Base-by-base conservation (phyloP, 2,797 vertebrate genomes). In the Alosa sapidissima region DNA sequence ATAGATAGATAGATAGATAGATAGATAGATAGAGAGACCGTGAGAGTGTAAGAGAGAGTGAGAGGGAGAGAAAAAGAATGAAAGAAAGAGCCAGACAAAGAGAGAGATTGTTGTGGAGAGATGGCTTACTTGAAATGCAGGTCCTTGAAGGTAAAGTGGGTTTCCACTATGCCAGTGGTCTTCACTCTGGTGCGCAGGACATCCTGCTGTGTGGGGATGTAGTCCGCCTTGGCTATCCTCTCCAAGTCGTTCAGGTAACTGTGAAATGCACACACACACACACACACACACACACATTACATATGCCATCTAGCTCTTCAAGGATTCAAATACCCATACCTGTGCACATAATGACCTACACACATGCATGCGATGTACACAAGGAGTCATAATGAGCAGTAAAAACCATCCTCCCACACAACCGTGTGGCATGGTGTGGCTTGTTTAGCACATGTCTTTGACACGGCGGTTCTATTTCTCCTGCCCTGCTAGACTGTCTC, bases 81-180 rank as follows among this genome's bases (percentile, higher is more conserved):
- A 49, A 7, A 49, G 49, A 49, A 36, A 75, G 1, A 60, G 19
- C 19, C 5, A 45, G 68, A 45, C 0, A 21, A 4, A 45, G 11
- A 75, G 36, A 81, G 1, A 60, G 19, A 45, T 7, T 65, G 60
- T 1, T 3, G n/a, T 1, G 13, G 8, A 16, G 91, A 13, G 45
- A 24, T 4, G 5, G 84, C 93, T 92, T 93, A 99, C 98, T 99
- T 99, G 96, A 99, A 99, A 89, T 99, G 98, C 84, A 99, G 96
- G 86, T 99, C 97, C 93, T 99, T 99, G 94, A 99, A 99, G 90
- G 98, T 99, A 94, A 99, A 99, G 91, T 99, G 98, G 0, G 98
- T 99, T 89, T 99, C 98, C 90, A 99, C 98, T 0, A 99, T 99
- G 90, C 98, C 98, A 0, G 98, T 99, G 94, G 98, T 99, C 94